Percentiles rank a stretch among this genome's conserved stretches.
These are phyloP conservation scores for Drosophila nasuta DNA, from an alignment of 1,140 invertebrate species.

Conservation along the genomic window DNA sequence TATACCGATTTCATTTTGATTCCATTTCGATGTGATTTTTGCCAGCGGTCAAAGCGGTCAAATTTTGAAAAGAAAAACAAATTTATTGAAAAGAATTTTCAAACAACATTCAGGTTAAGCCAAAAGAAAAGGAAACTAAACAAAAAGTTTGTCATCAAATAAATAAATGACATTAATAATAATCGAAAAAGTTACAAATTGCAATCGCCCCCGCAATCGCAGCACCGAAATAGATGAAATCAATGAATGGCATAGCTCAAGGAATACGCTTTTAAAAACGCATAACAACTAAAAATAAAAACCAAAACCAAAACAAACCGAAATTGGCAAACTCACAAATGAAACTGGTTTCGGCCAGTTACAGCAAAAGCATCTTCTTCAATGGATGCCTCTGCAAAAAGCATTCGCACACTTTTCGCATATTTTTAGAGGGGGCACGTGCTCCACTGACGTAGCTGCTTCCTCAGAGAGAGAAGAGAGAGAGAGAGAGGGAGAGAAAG, in stretches of 20 bases:
- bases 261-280: conserved; percentile 40
- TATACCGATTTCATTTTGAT: background rate
- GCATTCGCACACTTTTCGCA: conserved; percentile 69
- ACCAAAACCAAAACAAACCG: conserved; percentile 37
- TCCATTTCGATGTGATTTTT: background rate
- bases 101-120: background rate
- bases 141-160: background rate
- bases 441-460: conserved; percentile 36
- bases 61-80: conserved; percentile 19
- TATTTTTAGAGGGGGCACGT: conserved; percentile 57
- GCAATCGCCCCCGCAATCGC: conserved; percentile 28
- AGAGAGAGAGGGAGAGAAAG: background rate
- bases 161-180: conserved; percentile 8
- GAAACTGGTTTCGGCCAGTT: conserved; percentile 75
- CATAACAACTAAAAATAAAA: conserved; percentile 50
- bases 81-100: conserved; percentile 38
- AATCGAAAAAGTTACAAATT: conserved; percentile 40
- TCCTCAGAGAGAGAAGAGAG: background rate
- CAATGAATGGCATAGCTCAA: conserved; percentile 22
- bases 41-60: conserved; percentile 76
- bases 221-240: conserved; percentile 38
- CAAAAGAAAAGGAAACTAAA: background rate
- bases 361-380: conserved; percentile 33
- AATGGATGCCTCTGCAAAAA: conserved; percentile 15
- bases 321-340: conserved; percentile 25